A percentile compares a stretch with the other conserved stretches of the same genome.
These are phyloP conservation scores for Leptinotarsa juncta DNA, from an alignment of 2,888 invertebrate genomes.

Conservation along the genomic window DNA sequence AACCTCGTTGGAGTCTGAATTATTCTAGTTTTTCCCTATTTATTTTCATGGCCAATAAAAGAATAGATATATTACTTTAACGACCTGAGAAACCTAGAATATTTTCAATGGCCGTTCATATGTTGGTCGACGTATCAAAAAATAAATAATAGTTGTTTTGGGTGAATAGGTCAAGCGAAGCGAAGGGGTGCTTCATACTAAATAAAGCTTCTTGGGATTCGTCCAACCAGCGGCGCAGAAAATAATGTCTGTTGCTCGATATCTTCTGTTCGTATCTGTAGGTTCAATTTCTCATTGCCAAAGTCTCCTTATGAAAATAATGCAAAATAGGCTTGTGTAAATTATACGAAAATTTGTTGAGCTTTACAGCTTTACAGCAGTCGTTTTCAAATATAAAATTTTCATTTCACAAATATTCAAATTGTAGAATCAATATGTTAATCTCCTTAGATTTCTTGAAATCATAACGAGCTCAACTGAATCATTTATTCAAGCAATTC, in stretches of 20 bases:
- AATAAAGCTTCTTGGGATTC: slow-evolving; percentile 50
- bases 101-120: slow-evolving; percentile 41
- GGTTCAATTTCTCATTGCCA: not conserved
- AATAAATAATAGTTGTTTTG: slow-evolving; percentile 41
- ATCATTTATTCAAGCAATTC: too few relatives aligned
- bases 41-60: slow-evolving; percentile 28
- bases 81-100: slow-evolving; percentile 33
- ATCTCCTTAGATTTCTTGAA: too few relatives aligned
- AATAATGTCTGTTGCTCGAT: not conserved
- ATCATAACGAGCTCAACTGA: too few relatives aligned
- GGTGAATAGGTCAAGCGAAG: slow-evolving; percentile 42
- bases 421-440: too few relatives aligned
- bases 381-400: too few relatives aligned
- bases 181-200: slow-evolving; percentile 47
- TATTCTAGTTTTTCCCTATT: not conserved
- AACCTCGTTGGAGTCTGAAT: too few relatives aligned
- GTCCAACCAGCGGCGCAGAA: slow-evolving; percentile 41
- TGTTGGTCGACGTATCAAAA: slow-evolving; percentile 42
- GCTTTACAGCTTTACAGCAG: too few relatives aligned
- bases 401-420: too few relatives aligned
- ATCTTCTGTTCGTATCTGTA: not conserved
- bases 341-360: too few relatives aligned
- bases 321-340: not conserved
- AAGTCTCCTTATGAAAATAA: not conserved
- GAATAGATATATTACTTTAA: slow-evolving; percentile 38